These are phyloP conservation scores for Drosophila elegans DNA, from an alignment of 1,140 invertebrate genomes.

Conservation along the genomic window DNA sequence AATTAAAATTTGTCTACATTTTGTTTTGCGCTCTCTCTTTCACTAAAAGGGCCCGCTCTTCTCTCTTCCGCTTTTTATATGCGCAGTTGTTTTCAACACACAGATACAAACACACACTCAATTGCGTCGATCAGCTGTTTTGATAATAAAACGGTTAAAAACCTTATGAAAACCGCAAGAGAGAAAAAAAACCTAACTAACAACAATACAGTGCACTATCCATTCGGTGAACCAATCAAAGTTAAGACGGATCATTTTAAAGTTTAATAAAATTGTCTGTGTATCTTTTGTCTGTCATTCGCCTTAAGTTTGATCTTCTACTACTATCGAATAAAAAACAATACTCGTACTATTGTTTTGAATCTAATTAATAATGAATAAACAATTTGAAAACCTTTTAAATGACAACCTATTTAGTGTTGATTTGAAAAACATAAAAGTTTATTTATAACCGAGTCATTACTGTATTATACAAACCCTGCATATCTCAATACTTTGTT, in stretches of 20 bases:
- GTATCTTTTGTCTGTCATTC: no score
- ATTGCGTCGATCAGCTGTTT: slow-evolving; percentile 76
- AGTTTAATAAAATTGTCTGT: background rate
- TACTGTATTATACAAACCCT: background rate
- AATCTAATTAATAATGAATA: no score
- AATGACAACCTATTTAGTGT: no score
- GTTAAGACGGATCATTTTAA: background rate
- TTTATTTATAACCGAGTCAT: background rate
- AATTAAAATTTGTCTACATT: slow-evolving; percentile 45
- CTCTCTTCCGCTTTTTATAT: slow-evolving; percentile 45
- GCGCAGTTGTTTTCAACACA: slow-evolving; percentile 67
- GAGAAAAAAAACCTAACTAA: slow-evolving; percentile 22
- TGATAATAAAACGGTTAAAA: slow-evolving; percentile 66
- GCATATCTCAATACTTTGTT: slow-evolving; percentile 9
- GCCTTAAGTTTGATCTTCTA: no score
- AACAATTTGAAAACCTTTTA: no score
- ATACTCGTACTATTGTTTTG: no score
- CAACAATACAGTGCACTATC: slow-evolving; percentile 15
- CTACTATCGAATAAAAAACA: no score
- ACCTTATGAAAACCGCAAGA: slow-evolving; percentile 44
- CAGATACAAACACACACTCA: slow-evolving; percentile 25
- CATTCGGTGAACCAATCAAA: background rate
- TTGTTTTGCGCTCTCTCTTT: slow-evolving; percentile 3
- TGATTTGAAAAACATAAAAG: no score
- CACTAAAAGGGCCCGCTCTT: slow-evolving; percentile 18